Percentiles rank a stretch among this genome's conserved stretches.
phyloP scores from a whole-genome alignment of 2,797 vertebrate species.

The Amniataba percoides region DNA sequence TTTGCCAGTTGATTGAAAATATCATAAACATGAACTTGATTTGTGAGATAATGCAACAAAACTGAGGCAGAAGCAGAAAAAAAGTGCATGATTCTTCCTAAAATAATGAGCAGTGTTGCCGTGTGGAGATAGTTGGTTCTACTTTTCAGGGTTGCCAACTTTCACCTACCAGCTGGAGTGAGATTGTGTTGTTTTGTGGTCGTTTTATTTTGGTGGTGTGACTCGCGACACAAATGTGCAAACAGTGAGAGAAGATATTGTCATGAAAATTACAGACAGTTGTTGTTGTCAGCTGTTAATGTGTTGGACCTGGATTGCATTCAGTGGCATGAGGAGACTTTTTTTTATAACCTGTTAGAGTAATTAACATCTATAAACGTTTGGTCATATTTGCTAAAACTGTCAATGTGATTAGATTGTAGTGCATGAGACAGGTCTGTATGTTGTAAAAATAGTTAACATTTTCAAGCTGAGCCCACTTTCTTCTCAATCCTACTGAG shows the following conservation, averaged over 20 bases:
- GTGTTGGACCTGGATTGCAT: neutral
- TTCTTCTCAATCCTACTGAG: too few species aligned
- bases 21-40: neutral
- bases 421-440: too few species aligned
- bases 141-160: neutral
- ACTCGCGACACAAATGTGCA: too few species aligned
- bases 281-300: neutral
- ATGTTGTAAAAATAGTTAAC: too few species aligned
- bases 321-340: neutral
- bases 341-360: neutral
- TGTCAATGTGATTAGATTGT: too few species aligned
- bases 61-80: neutral
- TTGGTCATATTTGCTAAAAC: too few species aligned
- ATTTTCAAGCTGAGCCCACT: too few species aligned
- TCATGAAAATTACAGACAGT: neutral
- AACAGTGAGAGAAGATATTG: neutral
- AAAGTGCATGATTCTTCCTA: too few species aligned
- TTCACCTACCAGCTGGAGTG: neutral
- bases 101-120: neutral
- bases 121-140: neutral
- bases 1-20: neutral
- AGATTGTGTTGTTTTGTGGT: neutral
- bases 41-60: neutral
- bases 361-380: too few species aligned
- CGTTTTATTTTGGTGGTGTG: neutral